These are phyloP conservation scores for Zaprionus inermis DNA, from an alignment of 1,140 invertebrate species.

Conservation along the genomic window DNA sequence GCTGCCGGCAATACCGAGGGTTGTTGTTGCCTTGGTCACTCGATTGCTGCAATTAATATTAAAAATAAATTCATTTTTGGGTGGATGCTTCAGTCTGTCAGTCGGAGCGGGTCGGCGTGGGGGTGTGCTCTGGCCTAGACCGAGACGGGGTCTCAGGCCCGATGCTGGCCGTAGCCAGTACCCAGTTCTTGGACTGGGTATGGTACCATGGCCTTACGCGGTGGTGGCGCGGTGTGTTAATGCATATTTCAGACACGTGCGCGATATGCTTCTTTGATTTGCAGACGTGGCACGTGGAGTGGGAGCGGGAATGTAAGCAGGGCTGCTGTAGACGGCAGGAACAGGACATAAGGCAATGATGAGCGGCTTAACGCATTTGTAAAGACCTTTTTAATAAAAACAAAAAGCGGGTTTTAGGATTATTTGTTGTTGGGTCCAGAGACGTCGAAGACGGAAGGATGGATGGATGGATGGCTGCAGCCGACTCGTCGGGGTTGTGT, in stretches of 20 bases:
- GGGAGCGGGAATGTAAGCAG: neutral
- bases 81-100: constrained; percentile 44
- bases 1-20: constrained; percentile 52
- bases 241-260: constrained; percentile 82
- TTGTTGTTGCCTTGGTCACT: constrained; percentile 76
- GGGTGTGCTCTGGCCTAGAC: constrained; percentile 35
- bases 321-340: constrained; percentile 16
- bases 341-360: constrained; percentile 60
- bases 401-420: constrained; percentile 69
- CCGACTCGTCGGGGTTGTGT: neutral
- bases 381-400: constrained; percentile 73
- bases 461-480: too few species aligned
- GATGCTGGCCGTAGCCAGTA: constrained; percentile 13
- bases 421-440: constrained; percentile 52
- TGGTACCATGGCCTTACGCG: constrained; percentile 31
- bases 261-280: constrained; percentile 79
- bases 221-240: constrained; percentile 69
- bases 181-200: constrained; percentile 20
- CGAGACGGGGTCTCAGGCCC: constrained; percentile 3
- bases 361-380: constrained; percentile 79
- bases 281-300: constrained; percentile 26
- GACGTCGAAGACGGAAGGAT: neutral
- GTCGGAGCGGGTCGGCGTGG: neutral
- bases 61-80: constrained; percentile 72
- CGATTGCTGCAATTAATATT: constrained; percentile 81